Percentiles rank a stretch among this genome's conserved stretches.
Conservation (phyloP, 2,113 vertebrate species). For the Phalacrocorax pelagicus region DNA sequence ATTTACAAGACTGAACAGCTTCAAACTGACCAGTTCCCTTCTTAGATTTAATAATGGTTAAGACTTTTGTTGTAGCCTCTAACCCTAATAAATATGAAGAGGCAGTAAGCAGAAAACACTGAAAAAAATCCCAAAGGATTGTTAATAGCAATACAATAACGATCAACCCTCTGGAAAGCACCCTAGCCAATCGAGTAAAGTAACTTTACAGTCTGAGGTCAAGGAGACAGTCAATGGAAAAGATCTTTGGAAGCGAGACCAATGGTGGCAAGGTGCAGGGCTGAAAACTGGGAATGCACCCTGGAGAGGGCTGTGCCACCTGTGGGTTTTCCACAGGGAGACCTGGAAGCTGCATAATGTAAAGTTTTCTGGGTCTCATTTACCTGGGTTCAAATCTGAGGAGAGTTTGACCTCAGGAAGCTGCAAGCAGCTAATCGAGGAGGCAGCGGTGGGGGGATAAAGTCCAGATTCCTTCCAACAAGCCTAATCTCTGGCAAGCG, state of each 20-base stretch:
- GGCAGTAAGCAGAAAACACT: not conserved
- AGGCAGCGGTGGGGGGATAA: constrained; percentile 16
- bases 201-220: not conserved
- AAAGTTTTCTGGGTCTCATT: not conserved
- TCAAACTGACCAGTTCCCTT: not conserved
- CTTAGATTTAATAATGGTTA: not conserved
- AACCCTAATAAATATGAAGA: not conserved
- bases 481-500: constrained; percentile 11
- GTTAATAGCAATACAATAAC: not conserved
- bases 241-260: not conserved
- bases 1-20: not conserved
- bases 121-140: not conserved
- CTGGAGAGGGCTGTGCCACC: not conserved
- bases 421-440: not conserved
- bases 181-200: not conserved
- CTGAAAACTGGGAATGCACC: not conserved
- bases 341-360: not conserved
- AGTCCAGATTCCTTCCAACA: constrained; percentile 37
- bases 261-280: not conserved
- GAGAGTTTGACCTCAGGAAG: not conserved
- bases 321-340: not conserved
- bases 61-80: not conserved
- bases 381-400: not conserved
- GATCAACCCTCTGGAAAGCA: not conserved
- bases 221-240: not conserved